Conservation (phyloP, 1,140 invertebrate genomes). For the Meloidogyne hapla region DNA sequence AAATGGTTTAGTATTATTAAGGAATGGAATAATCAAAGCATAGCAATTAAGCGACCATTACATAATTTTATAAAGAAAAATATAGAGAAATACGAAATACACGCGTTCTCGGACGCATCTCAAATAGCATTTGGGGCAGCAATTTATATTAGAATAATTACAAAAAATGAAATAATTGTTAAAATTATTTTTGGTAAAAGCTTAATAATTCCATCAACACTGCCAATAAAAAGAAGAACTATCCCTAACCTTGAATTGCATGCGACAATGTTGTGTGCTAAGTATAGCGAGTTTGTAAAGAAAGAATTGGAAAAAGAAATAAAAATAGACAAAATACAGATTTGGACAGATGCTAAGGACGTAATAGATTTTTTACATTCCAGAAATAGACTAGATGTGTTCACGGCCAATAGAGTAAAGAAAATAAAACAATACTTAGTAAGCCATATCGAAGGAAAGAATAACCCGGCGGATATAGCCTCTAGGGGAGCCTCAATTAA, state of each 20-base stretch:
- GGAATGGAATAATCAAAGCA: no score
- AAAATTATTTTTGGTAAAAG: constrained; percentile 11
- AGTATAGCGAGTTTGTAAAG: not conserved
- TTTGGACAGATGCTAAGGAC: not conserved
- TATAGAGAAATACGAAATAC: not conserved
- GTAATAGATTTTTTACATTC: not conserved
- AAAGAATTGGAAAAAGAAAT: not conserved
- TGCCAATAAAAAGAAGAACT: not conserved
- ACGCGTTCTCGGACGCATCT: not conserved
- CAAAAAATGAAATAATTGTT: not conserved
- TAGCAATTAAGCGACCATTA: no score
- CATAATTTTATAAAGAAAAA: no score
- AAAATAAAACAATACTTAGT: not conserved
- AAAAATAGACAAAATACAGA: not conserved
- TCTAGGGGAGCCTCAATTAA: not conserved
- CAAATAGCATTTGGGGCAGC: not conserved
- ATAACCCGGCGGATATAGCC: not conserved
- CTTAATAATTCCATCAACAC: not conserved
- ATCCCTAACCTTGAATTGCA: constrained; percentile 1
- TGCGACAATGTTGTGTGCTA: not conserved
- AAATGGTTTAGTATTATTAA: no score
- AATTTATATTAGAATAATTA: not conserved
- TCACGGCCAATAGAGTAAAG: not conserved
- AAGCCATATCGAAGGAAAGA: not conserved
- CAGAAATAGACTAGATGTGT: not conserved